Conservation (phyloP, 2,797 vertebrate genomes). For the Onychomys arenicola region DNA sequence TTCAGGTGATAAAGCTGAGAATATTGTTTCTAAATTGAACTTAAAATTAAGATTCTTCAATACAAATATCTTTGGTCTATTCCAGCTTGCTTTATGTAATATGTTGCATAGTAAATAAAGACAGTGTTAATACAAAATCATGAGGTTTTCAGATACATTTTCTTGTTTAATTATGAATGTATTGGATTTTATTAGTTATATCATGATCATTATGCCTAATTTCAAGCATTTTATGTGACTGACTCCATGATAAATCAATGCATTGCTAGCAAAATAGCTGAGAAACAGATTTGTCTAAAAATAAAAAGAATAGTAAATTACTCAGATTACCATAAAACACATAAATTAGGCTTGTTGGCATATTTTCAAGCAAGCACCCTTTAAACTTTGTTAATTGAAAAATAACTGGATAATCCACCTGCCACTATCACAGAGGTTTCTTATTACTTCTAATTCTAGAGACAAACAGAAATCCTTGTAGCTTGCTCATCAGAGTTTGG, state of each 20-base stretch:
- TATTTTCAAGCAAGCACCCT: slow-evolving; percentile 41
- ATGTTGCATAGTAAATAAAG: not conserved
- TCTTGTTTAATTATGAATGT: not conserved
- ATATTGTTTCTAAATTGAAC: not conserved
- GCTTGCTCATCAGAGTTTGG: not conserved
- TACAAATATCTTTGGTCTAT: not conserved
- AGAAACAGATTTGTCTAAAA: slow-evolving; percentile 47
- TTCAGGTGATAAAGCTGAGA: not conserved
- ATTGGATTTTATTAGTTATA: slow-evolving; percentile 13
- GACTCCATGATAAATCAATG: not conserved
- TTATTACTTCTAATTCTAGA: slow-evolving; percentile 34
- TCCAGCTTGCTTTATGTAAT: not conserved
- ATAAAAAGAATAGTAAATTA: slow-evolving; percentile 62
- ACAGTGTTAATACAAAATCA: not conserved
- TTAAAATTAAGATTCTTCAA: not conserved
- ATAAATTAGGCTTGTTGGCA: slow-evolving; percentile 41
- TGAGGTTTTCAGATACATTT: not conserved
- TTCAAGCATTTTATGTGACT: slow-evolving; percentile 45
- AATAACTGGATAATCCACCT: slow-evolving; percentile 35
- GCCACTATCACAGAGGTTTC: not conserved
- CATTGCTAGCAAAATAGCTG: not conserved
- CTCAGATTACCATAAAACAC: slow-evolving; percentile 19
- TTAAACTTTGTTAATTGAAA: slow-evolving; percentile 69
- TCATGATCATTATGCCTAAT: not conserved
- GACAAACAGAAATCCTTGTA: not conserved